phyloP scores from a whole-genome alignment of 2,797 vertebrate species.

The Enteromius afrohamiltoni region DNA sequence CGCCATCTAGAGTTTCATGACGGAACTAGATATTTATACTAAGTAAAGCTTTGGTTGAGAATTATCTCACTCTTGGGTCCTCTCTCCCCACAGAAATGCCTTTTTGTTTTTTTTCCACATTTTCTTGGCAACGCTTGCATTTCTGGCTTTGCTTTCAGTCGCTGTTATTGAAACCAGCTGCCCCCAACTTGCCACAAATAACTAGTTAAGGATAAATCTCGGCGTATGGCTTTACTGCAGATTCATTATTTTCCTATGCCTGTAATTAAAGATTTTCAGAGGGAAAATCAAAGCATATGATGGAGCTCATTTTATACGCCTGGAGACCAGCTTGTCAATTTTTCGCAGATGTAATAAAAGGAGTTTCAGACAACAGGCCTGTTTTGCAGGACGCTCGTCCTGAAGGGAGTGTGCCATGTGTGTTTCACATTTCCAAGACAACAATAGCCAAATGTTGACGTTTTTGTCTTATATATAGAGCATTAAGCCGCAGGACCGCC shows the following conservation, averaged over 20 bases:
- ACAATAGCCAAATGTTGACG: conserved; percentile 37
- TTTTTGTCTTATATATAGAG: conserved; percentile 13
- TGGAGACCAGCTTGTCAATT: conserved; percentile 68
- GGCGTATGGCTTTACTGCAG: conserved; percentile 71
- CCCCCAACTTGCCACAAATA: conserved; percentile 80
- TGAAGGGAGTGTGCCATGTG: conserved; percentile 59
- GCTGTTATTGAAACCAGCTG: conserved; percentile 83
- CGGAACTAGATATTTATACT: not conserved
- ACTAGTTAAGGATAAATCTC: conserved; percentile 77
- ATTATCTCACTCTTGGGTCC: not conserved
- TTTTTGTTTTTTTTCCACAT: conserved; percentile 61
- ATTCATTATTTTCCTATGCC: conserved; percentile 79
- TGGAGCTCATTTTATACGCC: conserved; percentile 71
- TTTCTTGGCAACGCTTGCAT: conserved; percentile 70
- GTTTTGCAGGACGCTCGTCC: conserved; percentile 30
- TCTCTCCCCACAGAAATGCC: conserved; percentile 31
- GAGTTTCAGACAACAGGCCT: conserved; percentile 66
- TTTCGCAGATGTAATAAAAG: conserved; percentile 72
- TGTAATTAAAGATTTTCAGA: conserved; percentile 74
- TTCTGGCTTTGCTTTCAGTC: conserved; percentile 72
- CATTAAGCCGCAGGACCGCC: conserved; percentile 75
- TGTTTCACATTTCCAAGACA: conserved; percentile 59
- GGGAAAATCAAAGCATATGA: conserved; percentile 70
- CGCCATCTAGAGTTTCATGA: conserved; percentile 5
- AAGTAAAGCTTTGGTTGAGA: not conserved